Conservation (phyloP, 1,140 invertebrate genomes). For the Oncopodura yosiiana region DNA sequence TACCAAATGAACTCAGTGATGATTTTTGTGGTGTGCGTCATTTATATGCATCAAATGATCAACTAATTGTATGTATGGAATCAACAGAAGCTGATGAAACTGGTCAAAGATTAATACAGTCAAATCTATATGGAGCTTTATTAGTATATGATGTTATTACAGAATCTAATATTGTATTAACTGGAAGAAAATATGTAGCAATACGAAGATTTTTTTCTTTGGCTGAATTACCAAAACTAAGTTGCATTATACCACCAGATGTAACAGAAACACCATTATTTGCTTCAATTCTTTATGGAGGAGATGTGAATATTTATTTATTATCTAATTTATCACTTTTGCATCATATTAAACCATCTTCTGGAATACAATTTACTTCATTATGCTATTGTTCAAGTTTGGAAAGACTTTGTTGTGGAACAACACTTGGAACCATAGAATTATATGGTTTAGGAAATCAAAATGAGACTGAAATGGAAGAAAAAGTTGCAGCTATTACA, state of each 20-base stretch:
- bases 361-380: conserved; percentile 23
- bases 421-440: conserved; percentile 63
- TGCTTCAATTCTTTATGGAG: conserved; percentile 18
- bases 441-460: conserved; percentile 50
- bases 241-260: conserved; percentile 22
- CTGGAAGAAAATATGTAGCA: conserved; percentile 38
- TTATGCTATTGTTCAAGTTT: conserved; percentile 42
- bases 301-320: conserved; percentile 21
- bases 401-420: conserved; percentile 72
- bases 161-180: conserved; percentile 33
- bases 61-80: conserved; percentile 13
- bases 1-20: conserved; percentile 18
- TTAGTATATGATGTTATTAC: conserved; percentile 40
- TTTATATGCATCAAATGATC: conserved; percentile 16
- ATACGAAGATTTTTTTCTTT: conserved; percentile 17
- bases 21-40: conserved; percentile 11
- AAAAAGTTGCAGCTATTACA: conserved; percentile 1
- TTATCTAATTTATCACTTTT: conserved; percentile 36
- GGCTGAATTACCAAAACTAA: conserved; percentile 10
- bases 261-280: conserved; percentile 2
- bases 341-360: conserved; percentile 43
- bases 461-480: conserved; percentile 10
- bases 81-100: neutral
- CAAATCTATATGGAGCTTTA: conserved; percentile 37
- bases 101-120: neutral